phyloP scores from a whole-genome alignment of 2,113 vertebrate species.

The Crypturellus undulatus region DNA sequence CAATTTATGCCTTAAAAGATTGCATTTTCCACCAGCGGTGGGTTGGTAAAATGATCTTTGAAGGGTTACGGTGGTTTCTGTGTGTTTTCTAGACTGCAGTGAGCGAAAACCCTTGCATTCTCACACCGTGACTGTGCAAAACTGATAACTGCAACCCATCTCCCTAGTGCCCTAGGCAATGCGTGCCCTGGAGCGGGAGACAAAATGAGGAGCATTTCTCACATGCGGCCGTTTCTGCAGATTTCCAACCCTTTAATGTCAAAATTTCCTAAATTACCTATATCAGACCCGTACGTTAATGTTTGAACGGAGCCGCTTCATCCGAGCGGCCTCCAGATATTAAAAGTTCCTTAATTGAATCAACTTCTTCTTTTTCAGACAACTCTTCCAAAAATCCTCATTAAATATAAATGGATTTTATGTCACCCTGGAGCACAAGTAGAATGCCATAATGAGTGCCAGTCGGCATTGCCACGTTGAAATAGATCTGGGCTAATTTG shows the following conservation, averaged over 20 bases:
- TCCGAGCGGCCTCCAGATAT: neutral
- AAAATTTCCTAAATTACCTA: neutral
- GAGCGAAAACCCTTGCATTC: neutral
- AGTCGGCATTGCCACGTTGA: neutral
- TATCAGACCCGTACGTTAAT: neutral
- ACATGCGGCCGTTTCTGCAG: neutral
- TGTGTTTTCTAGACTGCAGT: neutral
- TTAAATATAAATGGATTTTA: neutral
- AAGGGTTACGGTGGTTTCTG: neutral
- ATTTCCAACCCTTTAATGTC: neutral
- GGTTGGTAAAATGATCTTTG: neutral
- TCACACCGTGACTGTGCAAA: accelerated
- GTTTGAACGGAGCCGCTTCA: neutral
- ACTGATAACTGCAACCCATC: neutral
- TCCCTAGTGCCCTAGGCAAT: accelerated
- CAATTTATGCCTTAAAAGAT: neutral
- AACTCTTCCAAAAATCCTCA: neutral
- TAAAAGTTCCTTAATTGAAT: neutral
- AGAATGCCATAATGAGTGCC: neutral
- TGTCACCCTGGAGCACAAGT: neutral
- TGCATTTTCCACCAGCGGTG: neutral
- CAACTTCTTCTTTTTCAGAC: neutral
- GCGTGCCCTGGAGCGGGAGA: neutral
- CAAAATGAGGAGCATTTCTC: neutral
- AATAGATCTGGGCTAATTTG: neutral